These are phyloP conservation scores for Dicerorhinus sumatrensis DNA, from an alignment of 2,113 vertebrate genomes.

Conservation along the genomic window DNA sequence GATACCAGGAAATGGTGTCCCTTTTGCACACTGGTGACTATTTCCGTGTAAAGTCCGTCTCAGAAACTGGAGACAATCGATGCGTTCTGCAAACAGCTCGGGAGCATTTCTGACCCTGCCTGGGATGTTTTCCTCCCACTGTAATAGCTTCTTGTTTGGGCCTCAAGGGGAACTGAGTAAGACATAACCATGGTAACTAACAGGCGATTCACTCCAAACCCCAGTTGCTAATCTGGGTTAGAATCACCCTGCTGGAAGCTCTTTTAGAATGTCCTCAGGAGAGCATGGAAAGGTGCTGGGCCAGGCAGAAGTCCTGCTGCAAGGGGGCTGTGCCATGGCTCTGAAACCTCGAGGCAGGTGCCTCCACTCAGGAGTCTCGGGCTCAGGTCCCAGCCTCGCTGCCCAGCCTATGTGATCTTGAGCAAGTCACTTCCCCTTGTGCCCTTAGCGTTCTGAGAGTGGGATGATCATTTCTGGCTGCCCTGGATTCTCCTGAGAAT, in stretches of 20 bases:
- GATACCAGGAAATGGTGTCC: accelerated
- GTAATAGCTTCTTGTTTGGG: not conserved
- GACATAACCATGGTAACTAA: slow-evolving; percentile 52
- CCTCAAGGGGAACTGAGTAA: not conserved
- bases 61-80: not conserved
- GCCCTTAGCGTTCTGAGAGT: not conserved
- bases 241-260: not conserved
- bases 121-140: not conserved
- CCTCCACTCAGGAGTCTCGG: too few species aligned
- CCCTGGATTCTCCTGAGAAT: not conserved
- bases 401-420: not conserved
- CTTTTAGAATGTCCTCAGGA: not conserved
- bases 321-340: accelerated
- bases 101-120: not conserved
- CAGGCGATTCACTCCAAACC: not conserved
- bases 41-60: not conserved
- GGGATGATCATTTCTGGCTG: not conserved
- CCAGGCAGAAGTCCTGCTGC: not conserved
- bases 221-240: not conserved
- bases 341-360: not conserved
- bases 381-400: not conserved
- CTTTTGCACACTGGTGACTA: not conserved
- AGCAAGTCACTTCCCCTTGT: not conserved
- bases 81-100: not conserved
- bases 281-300: not conserved